Evolutionary conservation across 1,140 invertebrate species (phyloP).

Genomic region (Aphidius gifuensis): DNA sequence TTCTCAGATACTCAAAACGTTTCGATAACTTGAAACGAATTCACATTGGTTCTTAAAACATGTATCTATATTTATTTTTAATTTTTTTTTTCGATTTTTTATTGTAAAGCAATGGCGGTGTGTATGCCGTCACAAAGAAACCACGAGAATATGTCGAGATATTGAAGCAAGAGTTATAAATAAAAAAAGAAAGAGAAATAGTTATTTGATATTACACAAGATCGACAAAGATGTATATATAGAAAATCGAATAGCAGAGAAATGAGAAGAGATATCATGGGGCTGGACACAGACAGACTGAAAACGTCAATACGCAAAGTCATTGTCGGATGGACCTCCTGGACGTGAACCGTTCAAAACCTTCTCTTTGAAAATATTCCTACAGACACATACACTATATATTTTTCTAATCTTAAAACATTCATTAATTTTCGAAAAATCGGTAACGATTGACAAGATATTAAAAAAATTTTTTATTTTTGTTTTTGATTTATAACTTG

Average conservation of each 20-base stretch:
- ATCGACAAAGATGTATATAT: conserved; percentile 8
- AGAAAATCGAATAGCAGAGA: conserved; percentile 11
- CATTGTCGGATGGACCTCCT: conserved; percentile 18
- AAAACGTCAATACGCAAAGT: conserved; percentile 19
- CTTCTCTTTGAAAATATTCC: conserved; percentile 8
- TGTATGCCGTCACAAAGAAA: no score
- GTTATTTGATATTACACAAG: neutral
- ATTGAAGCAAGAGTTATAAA: no score
- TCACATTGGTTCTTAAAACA: no score
- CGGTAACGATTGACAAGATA: conserved; percentile 2
- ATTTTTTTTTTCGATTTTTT: no score
- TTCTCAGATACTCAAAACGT: no score
- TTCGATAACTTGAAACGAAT: no score
- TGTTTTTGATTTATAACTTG: neutral
- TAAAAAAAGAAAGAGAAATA: no score
- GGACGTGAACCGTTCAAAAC: neutral
- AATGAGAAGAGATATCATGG: conserved; percentile 16
- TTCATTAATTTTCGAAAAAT: conserved; percentile 21
- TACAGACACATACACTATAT: neutral
- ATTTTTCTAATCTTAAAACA: conserved; percentile 2
- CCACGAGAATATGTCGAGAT: no score
- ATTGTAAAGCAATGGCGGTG: no score
- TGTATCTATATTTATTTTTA: no score
- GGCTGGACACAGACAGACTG: conserved; percentile 5
- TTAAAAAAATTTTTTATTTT: neutral